These are phyloP conservation scores for Corythornis leucogaster DNA, from an alignment of 2,797 vertebrate species.

Conservation along the genomic window DNA sequence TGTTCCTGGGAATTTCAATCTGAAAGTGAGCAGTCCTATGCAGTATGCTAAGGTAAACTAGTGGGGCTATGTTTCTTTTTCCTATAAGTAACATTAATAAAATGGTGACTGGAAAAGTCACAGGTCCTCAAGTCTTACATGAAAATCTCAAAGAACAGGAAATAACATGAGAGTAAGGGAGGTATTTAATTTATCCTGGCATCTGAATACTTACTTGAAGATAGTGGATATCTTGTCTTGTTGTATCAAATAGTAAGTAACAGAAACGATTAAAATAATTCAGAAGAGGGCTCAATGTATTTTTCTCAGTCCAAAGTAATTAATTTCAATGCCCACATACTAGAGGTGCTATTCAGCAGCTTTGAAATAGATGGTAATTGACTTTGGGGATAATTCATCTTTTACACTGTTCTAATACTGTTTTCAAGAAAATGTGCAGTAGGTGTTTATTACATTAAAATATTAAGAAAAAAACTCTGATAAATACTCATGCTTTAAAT, in stretches of 20 bases:
- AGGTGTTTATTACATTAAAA: background rate
- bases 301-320: background rate
- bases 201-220: background rate
- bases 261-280: background rate
- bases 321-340: background rate
- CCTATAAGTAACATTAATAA: background rate
- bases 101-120: background rate
- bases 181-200: background rate
- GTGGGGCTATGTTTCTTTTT: background rate
- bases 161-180: background rate
- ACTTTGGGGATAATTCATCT: background rate
- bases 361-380: background rate
- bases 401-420: background rate
- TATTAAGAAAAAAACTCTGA: background rate
- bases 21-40: background rate
- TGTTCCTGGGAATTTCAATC: background rate
- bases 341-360: background rate
- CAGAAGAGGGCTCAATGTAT: fast-evolving
- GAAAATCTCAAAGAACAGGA: background rate
- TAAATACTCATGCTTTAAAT: background rate
- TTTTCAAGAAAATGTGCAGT: background rate
- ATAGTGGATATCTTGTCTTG: background rate
- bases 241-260: background rate
- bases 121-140: background rate
- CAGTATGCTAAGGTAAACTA: background rate